Base-by-base conservation (phyloP, 2,888 invertebrate species). In the Volucella inanis region DNA sequence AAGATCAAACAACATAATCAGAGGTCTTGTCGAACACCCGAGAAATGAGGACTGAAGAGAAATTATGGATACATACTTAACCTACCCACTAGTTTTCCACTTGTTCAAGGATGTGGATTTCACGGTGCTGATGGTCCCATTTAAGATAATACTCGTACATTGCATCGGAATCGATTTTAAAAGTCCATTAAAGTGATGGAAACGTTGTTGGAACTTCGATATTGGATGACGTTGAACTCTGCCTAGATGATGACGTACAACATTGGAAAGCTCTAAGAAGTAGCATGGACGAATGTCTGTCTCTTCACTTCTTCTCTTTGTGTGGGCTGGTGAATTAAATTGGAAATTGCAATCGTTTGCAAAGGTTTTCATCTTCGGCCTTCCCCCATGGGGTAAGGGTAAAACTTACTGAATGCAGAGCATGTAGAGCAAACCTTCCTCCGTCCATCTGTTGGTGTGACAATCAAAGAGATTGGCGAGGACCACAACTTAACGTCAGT, bases 301-400 rank as follows among this genome's bases (percentile, higher is more conserved):
- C 57, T 22, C 22, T n/a, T 54, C 49, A 14, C 22, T 31, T 31
- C 31, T 31, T 31, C 31, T 31, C 6, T 31, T 31, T 31, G 12
- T 64, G 55, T 39, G 76, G 68, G 76, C 72, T 76, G 81, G 85
- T 81, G 72, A 81, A 81, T 85, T 77, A 81, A 81, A 85, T 85
- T 81, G 81, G 76, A 85, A 77, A 85, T 85, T 81, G 76, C 81
- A 67, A 62, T 67, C 81, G 71, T 72, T 85, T 81, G 67, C 61
- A 45, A 61, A 62, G 67, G 55, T 45, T 59, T 55, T 67, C 67
- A 10, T 67, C 38, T n/a, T 55, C 49, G 15, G 52, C 31, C 14
- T 15, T 54, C 43, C 11, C 10, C n/a, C 31, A 57, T 18, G 55
- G 62, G 49, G n/a, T 18, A n/a, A 31, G 9, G 62, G 38, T 22